Percentiles rank a stretch among this genome's conserved stretches.
These are phyloP conservation scores for Clanis bilineata DNA, from an alignment of 2,888 invertebrate species.

Conservation along the genomic window DNA sequence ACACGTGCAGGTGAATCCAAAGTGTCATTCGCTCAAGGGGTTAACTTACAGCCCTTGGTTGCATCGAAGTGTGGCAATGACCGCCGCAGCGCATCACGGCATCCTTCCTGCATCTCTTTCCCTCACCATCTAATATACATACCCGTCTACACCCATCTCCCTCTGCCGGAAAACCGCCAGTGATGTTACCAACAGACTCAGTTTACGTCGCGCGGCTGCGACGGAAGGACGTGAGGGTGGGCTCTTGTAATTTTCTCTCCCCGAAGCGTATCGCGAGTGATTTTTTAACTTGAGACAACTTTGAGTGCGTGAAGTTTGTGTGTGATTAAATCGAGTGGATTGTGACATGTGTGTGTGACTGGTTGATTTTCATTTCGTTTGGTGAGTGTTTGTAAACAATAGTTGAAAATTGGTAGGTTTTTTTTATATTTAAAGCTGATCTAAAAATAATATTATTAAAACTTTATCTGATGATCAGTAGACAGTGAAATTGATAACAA, in stretches of 20 bases:
- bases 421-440: too few relatives aligned
- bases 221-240: slow-evolving; percentile 43
- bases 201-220: slow-evolving; percentile 64
- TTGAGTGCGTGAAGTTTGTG: slow-evolving; percentile 7
- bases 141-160: slow-evolving; percentile 40
- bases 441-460: too few relatives aligned
- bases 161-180: slow-evolving; percentile 66
- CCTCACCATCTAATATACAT: slow-evolving; percentile 40
- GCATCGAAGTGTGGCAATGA: slow-evolving; percentile 60
- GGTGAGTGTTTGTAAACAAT: background rate
- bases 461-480: too few relatives aligned
- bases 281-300: slow-evolving; percentile 4
- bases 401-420: background rate
- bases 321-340: background rate
- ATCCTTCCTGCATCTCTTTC: slow-evolving; percentile 52
- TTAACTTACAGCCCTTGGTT: slow-evolving; percentile 15
- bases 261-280: slow-evolving; percentile 20
- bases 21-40: slow-evolving; percentile 11
- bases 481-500: too few relatives aligned
- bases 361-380: background rate
- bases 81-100: slow-evolving; percentile 76
- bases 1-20: background rate
- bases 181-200: slow-evolving; percentile 62
- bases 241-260: slow-evolving; percentile 39
- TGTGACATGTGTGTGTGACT: background rate